Evolutionary conservation across 1,140 invertebrate genomes (phyloP).

Genomic region (Drosophila orosa): DNA sequence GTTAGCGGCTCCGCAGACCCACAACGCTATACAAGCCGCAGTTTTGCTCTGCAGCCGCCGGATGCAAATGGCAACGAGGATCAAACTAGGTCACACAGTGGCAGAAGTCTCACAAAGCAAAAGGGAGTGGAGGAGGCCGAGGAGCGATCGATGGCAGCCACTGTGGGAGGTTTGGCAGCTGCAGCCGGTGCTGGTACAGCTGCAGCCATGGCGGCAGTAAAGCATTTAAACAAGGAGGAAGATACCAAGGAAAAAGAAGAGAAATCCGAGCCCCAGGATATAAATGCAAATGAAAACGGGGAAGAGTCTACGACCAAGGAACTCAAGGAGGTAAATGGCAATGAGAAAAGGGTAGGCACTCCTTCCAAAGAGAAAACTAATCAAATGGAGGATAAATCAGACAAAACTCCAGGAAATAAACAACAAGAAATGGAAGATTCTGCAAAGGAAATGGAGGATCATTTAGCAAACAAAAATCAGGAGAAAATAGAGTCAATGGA

Average conservation of each 20-base stretch:
- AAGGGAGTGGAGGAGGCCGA: slow-evolving; percentile 44
- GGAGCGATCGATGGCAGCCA: slow-evolving; percentile 26
- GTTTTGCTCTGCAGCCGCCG: slow-evolving; percentile 57
- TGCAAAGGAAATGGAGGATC: neutral
- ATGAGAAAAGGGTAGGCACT: neutral
- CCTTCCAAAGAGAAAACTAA: neutral
- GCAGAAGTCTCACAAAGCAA: slow-evolving; percentile 53
- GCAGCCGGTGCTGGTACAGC: slow-evolving; percentile 38
- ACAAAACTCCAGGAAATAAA: neutral
- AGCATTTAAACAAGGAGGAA: slow-evolving; percentile 42
- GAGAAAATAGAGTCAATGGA: neutral
- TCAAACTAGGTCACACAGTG: slow-evolving; percentile 42
- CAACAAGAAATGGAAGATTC: slow-evolving; percentile 1
- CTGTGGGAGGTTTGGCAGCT: slow-evolving; percentile 22
- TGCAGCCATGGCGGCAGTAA: slow-evolving; percentile 65
- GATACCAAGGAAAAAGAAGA: slow-evolving; percentile 4
- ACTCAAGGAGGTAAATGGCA: slow-evolving; percentile 23
- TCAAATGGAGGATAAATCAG: neutral
- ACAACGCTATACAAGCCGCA: slow-evolving; percentile 63
- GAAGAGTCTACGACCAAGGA: neutral
- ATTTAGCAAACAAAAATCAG: neutral
- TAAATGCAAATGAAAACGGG: slow-evolving; percentile 23
- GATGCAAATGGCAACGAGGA: slow-evolving; percentile 57
- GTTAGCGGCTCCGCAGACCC: slow-evolving; percentile 45
- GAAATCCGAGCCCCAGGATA: slow-evolving; percentile 1